phyloP scores from a whole-genome alignment of 1,140 invertebrate species.

The Drosophila kanapiae region DNA sequence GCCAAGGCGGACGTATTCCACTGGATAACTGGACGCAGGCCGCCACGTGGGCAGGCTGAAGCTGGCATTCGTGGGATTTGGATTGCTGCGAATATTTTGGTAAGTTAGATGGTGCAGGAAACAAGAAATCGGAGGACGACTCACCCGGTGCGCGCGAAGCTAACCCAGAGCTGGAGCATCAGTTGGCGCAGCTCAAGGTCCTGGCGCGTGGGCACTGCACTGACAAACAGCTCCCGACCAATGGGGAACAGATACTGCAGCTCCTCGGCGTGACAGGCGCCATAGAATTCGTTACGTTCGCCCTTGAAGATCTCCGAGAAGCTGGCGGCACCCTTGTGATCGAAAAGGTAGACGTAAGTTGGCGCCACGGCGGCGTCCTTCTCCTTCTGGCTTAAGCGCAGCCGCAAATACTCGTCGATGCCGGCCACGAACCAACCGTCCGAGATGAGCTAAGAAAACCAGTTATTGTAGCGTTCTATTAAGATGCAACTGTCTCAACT shows the following conservation, averaged over 20 bases:
- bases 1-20: conserved; percentile 85
- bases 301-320: conserved; percentile 89
- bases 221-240: conserved; percentile 86
- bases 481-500: not conserved
- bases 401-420: conserved; percentile 87
- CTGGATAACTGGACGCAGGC: conserved; percentile 80
- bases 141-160: conserved; percentile 90
- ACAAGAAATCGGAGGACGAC: conserved; percentile 13
- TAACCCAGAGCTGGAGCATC: conserved; percentile 89
- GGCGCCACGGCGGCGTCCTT: conserved; percentile 80
- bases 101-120: not conserved
- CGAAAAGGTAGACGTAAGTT: conserved; percentile 89
- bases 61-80: conserved; percentile 84
- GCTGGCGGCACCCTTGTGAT: conserved; percentile 88
- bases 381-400: conserved; percentile 85
- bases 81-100: conserved; percentile 84
- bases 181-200: conserved; percentile 86
- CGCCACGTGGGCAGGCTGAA: conserved; percentile 84
- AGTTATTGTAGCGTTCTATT: not conserved
- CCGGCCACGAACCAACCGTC: conserved; percentile 89
- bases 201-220: conserved; percentile 83
- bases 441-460: conserved; percentile 87
- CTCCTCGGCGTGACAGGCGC: conserved; percentile 91
- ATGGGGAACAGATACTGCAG: conserved; percentile 91
- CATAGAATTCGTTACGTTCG: conserved; percentile 87